Evolutionary conservation across 2,797 vertebrate species (phyloP), one percentile per base, ranked within the genome.

Genomic region (Cyprinella venusta): DNA sequence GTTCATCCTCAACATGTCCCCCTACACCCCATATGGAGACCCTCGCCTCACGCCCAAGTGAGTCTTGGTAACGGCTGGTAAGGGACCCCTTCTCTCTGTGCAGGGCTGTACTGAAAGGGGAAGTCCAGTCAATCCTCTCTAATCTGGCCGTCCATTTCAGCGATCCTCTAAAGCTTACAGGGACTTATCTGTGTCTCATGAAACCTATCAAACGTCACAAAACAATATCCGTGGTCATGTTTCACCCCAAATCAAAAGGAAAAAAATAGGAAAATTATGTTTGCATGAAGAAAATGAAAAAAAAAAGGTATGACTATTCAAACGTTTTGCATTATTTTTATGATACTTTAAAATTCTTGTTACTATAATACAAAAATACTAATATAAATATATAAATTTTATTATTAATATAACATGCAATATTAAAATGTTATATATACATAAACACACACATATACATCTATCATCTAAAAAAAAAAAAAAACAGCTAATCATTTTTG

Each of bases 1-100:
- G 95, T 99, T 99, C 94, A 97, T 99, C 87, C 94, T 99, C 94
- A 99, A 98, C 95, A 98, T 99, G 96, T 99, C 97, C 94, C 98
- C 98, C 91, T 99, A 98, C 92, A 97, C 97, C 87, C 97, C 97
- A 70, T 98, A 98, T 82, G 98, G 97, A 95, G 97, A 99, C 90
- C 97, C 97, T 88, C 97, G 97, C 93, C 97, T 99, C 94, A 98
- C 98, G 92, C 97, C 98, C 96, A 99, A 99, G 98, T 99, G 97
- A 99, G 97, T 99, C 93, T 96, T 92, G 93, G 94, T 96, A 94
- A 90, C 75, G 88, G 90, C 91, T 91, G 90, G 93, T 93, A 92
- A 93, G 92, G 85, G 89, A 90, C 81, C 84, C 84, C 85, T 88
- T 90, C 86, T 89, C 42, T 88, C 89, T 90, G 84, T 76, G 90